Percentiles rank a stretch among this genome's conserved stretches.
phyloP scores from a whole-genome alignment of 2,888 invertebrate species.

The Neoitamus cyanurus region DNA sequence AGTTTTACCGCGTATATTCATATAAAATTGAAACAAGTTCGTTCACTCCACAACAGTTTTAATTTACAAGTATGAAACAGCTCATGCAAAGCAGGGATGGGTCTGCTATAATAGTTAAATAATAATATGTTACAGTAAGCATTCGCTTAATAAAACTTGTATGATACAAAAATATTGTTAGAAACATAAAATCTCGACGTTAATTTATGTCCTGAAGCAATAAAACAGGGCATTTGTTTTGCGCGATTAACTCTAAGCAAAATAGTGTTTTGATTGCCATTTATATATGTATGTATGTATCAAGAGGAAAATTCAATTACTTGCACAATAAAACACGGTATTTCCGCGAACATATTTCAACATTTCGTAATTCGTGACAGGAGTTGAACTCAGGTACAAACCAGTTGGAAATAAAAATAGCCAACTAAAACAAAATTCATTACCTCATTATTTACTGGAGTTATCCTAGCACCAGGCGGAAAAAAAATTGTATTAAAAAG shows the following conservation, averaged over 20 bases:
- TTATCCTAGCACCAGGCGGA: not conserved
- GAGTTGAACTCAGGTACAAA: not conserved
- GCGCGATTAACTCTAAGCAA: not conserved
- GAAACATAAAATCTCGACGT: too few relatives aligned
- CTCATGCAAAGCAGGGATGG: too few relatives aligned
- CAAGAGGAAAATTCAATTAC: not conserved
- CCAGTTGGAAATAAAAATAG: not conserved
- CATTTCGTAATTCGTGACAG: not conserved
- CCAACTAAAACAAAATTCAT: not conserved
- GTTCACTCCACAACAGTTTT: too few relatives aligned
- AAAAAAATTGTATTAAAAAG: conserved; percentile 6
- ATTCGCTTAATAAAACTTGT: too few relatives aligned
- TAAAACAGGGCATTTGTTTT: not conserved
- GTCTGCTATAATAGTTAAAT: too few relatives aligned
- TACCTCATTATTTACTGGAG: not conserved
- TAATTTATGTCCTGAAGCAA: too few relatives aligned
- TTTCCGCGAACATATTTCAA: not conserved
- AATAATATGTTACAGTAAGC: too few relatives aligned
- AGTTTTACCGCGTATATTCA: too few relatives aligned
- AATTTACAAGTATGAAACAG: too few relatives aligned
- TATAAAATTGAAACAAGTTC: too few relatives aligned
- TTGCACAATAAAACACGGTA: not conserved
- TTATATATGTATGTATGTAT: too few relatives aligned
- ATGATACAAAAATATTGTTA: too few relatives aligned
- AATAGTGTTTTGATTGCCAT: not conserved